phyloP scores from a whole-genome alignment of 2,888 invertebrate genomes.

The Cybosia mesomella region DNA sequence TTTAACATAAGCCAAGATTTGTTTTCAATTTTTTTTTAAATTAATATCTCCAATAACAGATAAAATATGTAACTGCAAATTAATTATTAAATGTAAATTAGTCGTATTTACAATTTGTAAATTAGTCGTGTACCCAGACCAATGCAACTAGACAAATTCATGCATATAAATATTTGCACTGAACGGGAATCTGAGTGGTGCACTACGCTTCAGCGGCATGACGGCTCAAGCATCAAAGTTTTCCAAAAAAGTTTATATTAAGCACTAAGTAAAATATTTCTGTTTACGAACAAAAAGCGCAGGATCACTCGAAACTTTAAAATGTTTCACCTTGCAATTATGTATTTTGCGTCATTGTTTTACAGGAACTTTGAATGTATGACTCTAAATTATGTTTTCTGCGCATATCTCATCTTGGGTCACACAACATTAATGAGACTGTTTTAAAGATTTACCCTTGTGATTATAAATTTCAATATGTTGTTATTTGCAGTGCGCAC shows the following conservation, averaged over 20 bases:
- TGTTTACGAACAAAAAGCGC: not conserved
- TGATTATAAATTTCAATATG: constrained; percentile 6
- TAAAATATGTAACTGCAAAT: too few relatives aligned
- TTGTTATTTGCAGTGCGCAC: constrained; percentile 1
- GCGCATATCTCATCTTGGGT: not conserved
- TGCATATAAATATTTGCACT: too few relatives aligned
- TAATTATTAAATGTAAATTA: too few relatives aligned
- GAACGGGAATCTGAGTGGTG: too few relatives aligned
- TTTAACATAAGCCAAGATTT: too few relatives aligned
- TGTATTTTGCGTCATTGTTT: not conserved
- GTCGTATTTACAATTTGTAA: too few relatives aligned
- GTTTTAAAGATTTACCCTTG: constrained; percentile 6
- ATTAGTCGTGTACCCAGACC: too few relatives aligned
- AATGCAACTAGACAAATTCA: too few relatives aligned
- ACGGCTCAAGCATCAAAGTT: too few relatives aligned
- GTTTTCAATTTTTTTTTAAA: too few relatives aligned
- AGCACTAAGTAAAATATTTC: not conserved
- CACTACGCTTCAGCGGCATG: too few relatives aligned
- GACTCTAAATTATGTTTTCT: not conserved
- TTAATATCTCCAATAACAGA: too few relatives aligned
- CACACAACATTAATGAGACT: not conserved
- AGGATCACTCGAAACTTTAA: not conserved
- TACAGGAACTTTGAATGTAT: not conserved
- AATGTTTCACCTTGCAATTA: not conserved
- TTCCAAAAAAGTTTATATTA: not conserved